Evolutionary conservation across 2,113 vertebrate species (phyloP).

Genomic region (Smithornis capensis): DNA sequence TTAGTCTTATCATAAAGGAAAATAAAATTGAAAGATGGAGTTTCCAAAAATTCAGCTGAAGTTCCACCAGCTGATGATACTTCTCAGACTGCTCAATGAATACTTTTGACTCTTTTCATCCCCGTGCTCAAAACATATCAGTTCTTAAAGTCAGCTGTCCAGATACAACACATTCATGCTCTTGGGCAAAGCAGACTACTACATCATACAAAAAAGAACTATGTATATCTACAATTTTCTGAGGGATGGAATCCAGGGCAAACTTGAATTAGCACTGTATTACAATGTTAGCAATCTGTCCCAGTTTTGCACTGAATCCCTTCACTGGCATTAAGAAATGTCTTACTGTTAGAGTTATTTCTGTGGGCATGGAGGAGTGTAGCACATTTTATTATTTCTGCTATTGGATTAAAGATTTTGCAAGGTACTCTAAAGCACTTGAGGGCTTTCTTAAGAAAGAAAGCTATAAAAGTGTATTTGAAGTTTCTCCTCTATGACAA

Average conservation of each 20-base stretch:
- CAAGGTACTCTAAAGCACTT: background rate
- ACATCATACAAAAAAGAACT: background rate
- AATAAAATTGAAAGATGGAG: background rate
- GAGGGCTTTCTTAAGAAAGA: slow-evolving; percentile 31
- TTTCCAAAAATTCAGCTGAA: background rate
- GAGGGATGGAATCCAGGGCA: background rate
- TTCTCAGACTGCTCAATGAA: background rate
- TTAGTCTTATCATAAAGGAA: background rate
- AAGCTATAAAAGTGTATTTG: background rate
- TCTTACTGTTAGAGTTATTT: background rate
- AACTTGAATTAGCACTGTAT: background rate
- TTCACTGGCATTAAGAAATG: background rate
- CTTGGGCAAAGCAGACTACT: background rate
- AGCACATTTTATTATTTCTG: background rate
- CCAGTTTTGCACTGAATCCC: background rate
- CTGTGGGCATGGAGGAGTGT: background rate
- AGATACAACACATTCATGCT: background rate
- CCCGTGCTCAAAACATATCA: background rate
- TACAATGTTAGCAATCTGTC: background rate
- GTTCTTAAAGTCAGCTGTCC: background rate
- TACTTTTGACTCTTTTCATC: background rate
- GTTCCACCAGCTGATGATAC: background rate
- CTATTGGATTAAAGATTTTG: slow-evolving; percentile 37
- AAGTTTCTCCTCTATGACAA: slow-evolving; percentile 16
- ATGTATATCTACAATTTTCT: background rate